Conservation (phyloP, 2,888 invertebrate genomes). For the Sminthurides aquaticus region DNA sequence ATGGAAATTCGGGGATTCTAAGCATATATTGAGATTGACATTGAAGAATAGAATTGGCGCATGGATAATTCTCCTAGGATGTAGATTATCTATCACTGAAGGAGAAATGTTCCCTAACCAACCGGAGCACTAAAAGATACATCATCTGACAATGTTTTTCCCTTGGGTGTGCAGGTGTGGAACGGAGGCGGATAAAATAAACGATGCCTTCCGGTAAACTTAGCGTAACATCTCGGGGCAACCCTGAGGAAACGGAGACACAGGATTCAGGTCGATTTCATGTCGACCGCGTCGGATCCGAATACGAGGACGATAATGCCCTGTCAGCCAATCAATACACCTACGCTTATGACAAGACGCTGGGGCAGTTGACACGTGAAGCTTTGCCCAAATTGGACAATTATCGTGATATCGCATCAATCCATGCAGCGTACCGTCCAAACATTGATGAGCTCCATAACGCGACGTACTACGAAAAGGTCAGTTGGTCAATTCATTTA, state of each 20-base stretch:
- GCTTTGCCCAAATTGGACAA: slow-evolving; percentile 50
- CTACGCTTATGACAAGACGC: slow-evolving; percentile 46
- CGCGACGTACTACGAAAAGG: slow-evolving; percentile 43
- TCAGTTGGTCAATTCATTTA: no score
- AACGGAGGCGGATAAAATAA: no score
- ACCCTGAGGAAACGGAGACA: neutral
- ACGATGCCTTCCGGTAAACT: slow-evolving; percentile 24
- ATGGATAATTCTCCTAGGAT: no score
- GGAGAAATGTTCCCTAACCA: no score
- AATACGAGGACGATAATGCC: slow-evolving; percentile 28
- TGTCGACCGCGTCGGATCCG: slow-evolving; percentile 17
- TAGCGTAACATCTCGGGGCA: slow-evolving; percentile 11
- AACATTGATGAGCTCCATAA: slow-evolving; percentile 51
- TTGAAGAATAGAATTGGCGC: no score
- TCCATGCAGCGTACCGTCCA: slow-evolving; percentile 45
- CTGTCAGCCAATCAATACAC: slow-evolving; percentile 31
- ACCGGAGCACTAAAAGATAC: no score
- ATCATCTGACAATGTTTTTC: no score
- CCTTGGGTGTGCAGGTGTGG: no score
- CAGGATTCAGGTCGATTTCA: slow-evolving; percentile 17
- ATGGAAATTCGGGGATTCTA: no score
- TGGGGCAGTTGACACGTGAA: slow-evolving; percentile 59
- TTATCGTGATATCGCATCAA: slow-evolving; percentile 48
- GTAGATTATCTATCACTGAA: no score
- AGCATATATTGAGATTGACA: no score